Base-by-base conservation (phyloP, 2,797 vertebrate genomes). In the Heliangelus exortis region DNA sequence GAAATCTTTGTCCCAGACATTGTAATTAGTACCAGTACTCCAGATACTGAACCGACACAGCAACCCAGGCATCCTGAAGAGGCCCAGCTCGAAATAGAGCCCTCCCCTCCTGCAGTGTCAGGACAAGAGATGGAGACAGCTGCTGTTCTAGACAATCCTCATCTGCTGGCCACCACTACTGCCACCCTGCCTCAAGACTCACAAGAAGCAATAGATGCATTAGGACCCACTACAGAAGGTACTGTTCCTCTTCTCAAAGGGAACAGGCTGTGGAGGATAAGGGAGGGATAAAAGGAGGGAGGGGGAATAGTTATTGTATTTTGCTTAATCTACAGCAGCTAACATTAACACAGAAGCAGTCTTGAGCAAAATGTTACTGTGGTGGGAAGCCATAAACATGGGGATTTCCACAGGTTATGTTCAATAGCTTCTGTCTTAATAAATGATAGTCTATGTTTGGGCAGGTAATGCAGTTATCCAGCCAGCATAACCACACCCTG, bases 211-310 rank as follows among this genome's bases (percentile, higher is more conserved):
- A 94, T 95, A 26, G 89, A 95, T 3, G 76, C 93, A 10, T 80
- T 96, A 51, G 85, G 92, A 91, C 79, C 95, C 34, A 87, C 94
- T 18, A 7, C 48, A 61, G 89, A 97, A 97, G 98, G 99, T 99
- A 98, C 36, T 3, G 21, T 93, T 62, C 57, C 36, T 58, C 58
- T 80, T 75, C 57, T 71, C 25, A 78, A 80, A 71, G 53, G 75
- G 78, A 89, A 82, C 11, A 21, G 5, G 15, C 19, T 63, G 2
- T 12, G 43, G 58, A 63, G 11, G 28, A 48, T 68, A 57, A 68
- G n/a, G 73, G 51, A 67, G 86, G 84, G 45, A 45, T 45, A 65
- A 57, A 68, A 29, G 73, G 45, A 66, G 39, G 84, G 47, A 92
- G 58, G 21, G 47, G 58, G 12, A 17, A 29, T 4, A 62, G 63